These are phyloP conservation scores for Nipponacmea schrenckii DNA, from an alignment of 2,888 invertebrate genomes.

Conservation along the genomic window DNA sequence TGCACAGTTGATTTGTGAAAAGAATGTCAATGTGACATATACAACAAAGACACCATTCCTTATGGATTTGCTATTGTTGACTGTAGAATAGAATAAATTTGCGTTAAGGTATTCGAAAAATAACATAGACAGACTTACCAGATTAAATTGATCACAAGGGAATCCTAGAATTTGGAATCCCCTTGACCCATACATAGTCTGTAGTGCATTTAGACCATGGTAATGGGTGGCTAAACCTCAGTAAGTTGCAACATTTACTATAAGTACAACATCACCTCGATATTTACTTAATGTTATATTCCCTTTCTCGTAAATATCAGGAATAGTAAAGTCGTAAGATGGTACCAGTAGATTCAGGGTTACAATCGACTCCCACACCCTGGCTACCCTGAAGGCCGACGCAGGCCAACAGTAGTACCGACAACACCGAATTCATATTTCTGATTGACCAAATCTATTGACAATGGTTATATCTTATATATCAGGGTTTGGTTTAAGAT, in stretches of 20 bases:
- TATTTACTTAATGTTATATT: slow-evolving; percentile 11
- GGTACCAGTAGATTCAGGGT: not conserved
- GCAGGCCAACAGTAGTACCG: slow-evolving; percentile 1
- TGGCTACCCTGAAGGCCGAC: not conserved
- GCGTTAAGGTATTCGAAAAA: not conserved
- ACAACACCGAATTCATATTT: slow-evolving; percentile 9
- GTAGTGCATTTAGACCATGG: slow-evolving; percentile 67
- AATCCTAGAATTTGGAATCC: slow-evolving; percentile 65
- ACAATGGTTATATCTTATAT: too few species aligned
- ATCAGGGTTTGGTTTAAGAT: too few species aligned
- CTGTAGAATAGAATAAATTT: too few species aligned
- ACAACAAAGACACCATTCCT: too few species aligned
- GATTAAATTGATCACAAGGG: slow-evolving; percentile 69
- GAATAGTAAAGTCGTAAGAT: slow-evolving; percentile 10
- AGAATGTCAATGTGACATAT: too few species aligned
- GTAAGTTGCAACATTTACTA: slow-evolving; percentile 69
- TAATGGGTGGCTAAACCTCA: slow-evolving; percentile 68
- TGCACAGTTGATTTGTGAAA: too few species aligned
- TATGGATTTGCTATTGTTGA: too few species aligned
- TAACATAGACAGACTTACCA: slow-evolving; percentile 34
- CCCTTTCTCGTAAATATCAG: not conserved
- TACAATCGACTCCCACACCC: too few species aligned
- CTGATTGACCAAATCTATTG: too few species aligned
- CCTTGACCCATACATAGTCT: slow-evolving; percentile 51
- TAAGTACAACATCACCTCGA: slow-evolving; percentile 46